phyloP scores from a whole-genome alignment of 2,113 vertebrate species.

The Epinephelus lanceolatus region DNA sequence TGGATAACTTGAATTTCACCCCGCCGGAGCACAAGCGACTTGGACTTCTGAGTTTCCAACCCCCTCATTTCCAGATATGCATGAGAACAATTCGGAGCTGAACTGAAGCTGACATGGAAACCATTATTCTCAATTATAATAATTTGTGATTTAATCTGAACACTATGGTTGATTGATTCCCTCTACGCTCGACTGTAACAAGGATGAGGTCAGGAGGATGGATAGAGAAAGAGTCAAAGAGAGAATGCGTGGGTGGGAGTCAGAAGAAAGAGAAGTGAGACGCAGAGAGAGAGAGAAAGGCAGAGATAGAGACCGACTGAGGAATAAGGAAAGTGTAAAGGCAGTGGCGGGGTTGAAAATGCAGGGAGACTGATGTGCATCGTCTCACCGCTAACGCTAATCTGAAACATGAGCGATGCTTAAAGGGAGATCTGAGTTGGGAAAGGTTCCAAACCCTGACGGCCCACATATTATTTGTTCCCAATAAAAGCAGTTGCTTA shows the following conservation, averaged over 20 bases:
- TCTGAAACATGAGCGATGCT: conserved; percentile 75
- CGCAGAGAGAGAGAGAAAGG: conserved; percentile 27
- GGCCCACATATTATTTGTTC: conserved; percentile 69
- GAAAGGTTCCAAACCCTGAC: conserved; percentile 64
- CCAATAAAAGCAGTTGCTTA: conserved; percentile 75
- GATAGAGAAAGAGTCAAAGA: conserved; percentile 51
- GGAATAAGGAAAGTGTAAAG: conserved; percentile 41
- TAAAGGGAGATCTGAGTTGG: conserved; percentile 57
- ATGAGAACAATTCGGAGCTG: conserved; percentile 63
- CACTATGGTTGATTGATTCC: conserved; percentile 72
- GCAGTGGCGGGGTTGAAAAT: conserved; percentile 23
- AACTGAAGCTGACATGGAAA: conserved; percentile 81
- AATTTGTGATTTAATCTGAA: conserved; percentile 81
- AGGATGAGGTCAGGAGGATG: conserved; percentile 70
- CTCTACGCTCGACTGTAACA: conserved; percentile 59
- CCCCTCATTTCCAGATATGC: conserved; percentile 48
- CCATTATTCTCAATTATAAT: conserved; percentile 81
- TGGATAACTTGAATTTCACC: conserved; percentile 44
- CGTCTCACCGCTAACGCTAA: conserved; percentile 65
- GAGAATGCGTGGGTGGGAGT: conserved; percentile 61
- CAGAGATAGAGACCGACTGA: conserved; percentile 41
- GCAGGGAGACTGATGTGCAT: conserved; percentile 45
- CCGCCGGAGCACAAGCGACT: neutral
- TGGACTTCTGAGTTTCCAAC: conserved; percentile 14
- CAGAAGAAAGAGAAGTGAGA: conserved; percentile 54